These are phyloP conservation scores for Melanostoma mellinum DNA, from an alignment of 2,888 invertebrate species.

Conservation along the genomic window DNA sequence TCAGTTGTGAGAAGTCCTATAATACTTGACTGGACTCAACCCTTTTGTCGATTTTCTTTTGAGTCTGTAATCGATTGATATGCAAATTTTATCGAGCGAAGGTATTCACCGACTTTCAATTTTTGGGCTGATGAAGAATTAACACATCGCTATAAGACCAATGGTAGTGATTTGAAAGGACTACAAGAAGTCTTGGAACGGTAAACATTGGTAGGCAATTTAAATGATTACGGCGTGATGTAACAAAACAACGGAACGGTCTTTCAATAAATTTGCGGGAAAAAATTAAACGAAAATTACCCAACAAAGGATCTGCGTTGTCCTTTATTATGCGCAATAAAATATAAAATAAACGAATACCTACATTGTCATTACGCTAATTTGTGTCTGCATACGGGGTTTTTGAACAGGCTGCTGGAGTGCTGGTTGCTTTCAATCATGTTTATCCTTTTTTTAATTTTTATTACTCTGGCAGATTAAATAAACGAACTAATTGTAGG, in stretches of 20 bases:
- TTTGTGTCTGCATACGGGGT: conserved; percentile 38
- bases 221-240: conserved; percentile 18
- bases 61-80: conserved; percentile 62
- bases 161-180: conserved; percentile 61
- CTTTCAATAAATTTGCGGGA: neutral
- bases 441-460: conserved; percentile 21
- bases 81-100: conserved; percentile 55
- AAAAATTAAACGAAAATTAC: conserved; percentile 41
- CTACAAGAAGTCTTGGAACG: conserved; percentile 37
- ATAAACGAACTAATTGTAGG: conserved; percentile 64
- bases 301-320: conserved; percentile 55
- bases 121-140: conserved; percentile 47
- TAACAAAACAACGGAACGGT: conserved; percentile 17
- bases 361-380: conserved; percentile 69
- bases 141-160: conserved; percentile 45
- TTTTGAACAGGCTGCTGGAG: neutral
- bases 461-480: conserved; percentile 45
- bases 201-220: conserved; percentile 39
- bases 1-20: conserved; percentile 37
- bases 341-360: conserved; percentile 67
- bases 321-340: conserved; percentile 65
- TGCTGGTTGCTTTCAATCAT: conserved; percentile 38
- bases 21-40: conserved; percentile 53
- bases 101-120: conserved; percentile 19
- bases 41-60: conserved; percentile 61